These are phyloP conservation scores for Rhagologus leucostigma DNA, from an alignment of 2,113 vertebrate species.

Conservation along the genomic window DNA sequence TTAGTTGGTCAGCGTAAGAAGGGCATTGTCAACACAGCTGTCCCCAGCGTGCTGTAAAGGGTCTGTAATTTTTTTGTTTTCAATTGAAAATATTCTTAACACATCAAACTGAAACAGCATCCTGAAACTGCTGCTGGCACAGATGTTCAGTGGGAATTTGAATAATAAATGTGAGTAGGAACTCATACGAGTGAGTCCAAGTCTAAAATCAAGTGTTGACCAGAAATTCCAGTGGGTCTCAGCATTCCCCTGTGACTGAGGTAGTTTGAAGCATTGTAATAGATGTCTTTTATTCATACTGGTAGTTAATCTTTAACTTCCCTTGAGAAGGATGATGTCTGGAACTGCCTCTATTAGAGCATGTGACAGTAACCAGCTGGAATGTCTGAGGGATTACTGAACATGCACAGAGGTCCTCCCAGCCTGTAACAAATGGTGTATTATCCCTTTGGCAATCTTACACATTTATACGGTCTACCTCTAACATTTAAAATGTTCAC, in stretches of 20 bases:
- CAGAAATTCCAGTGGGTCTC: not conserved
- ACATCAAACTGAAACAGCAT: not conserved
- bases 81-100: not conserved
- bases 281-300: not conserved
- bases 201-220: not conserved
- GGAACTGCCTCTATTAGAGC: not conserved
- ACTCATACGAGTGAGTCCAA: not conserved
- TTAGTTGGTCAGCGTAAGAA: not conserved
- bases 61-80: not conserved
- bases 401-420: not conserved
- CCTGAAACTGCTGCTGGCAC: not conserved
- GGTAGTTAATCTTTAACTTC: not conserved
- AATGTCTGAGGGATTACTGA: not conserved
- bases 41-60: not conserved
- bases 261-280: not conserved
- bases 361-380: not conserved
- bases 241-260: not conserved
- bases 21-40: not conserved
- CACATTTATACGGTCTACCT: not conserved
- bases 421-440: not conserved
- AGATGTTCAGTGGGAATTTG: not conserved
- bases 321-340: not conserved
- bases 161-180: not conserved
- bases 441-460: not conserved
- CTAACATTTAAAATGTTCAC: not conserved